phyloP scores from a whole-genome alignment of 2,888 invertebrate species.

The Odontothrips loti region DNA sequence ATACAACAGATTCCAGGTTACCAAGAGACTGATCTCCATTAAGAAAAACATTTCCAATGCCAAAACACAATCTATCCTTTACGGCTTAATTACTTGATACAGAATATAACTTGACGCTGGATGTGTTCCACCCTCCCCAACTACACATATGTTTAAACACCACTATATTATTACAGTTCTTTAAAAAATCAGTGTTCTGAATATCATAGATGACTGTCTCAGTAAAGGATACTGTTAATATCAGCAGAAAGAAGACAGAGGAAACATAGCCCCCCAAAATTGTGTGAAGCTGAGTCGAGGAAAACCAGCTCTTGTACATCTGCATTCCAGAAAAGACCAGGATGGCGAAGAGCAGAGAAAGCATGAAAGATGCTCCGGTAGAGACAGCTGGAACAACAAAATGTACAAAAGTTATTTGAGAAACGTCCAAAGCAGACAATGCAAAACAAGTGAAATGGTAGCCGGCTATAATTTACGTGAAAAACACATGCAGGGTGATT shows the following conservation, averaged over 20 bases:
- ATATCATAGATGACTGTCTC: constrained; percentile 32
- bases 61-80: constrained; percentile 29
- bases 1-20: not conserved
- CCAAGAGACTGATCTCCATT: not conserved
- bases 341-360: constrained; percentile 75
- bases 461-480: too few relatives aligned
- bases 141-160: not conserved
- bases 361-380: constrained; percentile 67
- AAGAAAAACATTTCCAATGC: not conserved
- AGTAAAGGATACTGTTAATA: constrained; percentile 70
- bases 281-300: constrained; percentile 75
- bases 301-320: constrained; percentile 77
- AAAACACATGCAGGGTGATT: too few relatives aligned
- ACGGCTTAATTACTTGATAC: constrained; percentile 28
- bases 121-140: too few relatives aligned
- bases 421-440: too few relatives aligned
- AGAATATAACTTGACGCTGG: not conserved
- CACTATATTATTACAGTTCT: constrained; percentile 37
- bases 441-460: not conserved
- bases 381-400: constrained; percentile 58
- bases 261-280: constrained; percentile 86
- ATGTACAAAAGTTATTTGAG: not conserved
- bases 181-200: too few relatives aligned
- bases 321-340: constrained; percentile 89
- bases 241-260: constrained; percentile 77